phyloP scores from a whole-genome alignment of 1,140 invertebrate species.

The Probaryconus sp. region DNA sequence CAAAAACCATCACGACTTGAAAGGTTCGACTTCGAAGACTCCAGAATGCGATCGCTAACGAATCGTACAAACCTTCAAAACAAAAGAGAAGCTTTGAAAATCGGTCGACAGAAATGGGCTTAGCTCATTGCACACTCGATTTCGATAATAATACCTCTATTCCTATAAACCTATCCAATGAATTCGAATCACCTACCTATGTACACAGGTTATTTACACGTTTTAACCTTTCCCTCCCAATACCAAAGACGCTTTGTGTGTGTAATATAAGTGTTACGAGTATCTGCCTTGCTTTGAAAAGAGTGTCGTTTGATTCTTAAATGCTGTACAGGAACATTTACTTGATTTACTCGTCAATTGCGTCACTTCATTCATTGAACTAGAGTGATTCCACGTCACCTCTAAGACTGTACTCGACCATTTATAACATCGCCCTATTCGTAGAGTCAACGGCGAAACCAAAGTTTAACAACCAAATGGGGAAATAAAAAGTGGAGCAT shows the following conservation, averaged over 20 bases:
- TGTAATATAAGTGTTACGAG: conserved; percentile 53
- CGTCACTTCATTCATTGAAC: conserved; percentile 63
- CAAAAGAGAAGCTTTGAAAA: background rate
- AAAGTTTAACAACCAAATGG: conserved; percentile 50
- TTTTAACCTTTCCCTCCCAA: conserved; percentile 73
- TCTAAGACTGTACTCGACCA: conserved; percentile 62
- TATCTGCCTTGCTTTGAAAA: conserved; percentile 64
- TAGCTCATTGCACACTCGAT: conserved; percentile 24
- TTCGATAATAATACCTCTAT: conserved; percentile 24
- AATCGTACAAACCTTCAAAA: background rate
- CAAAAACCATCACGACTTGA: conserved; percentile 12
- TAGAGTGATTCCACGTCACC: conserved; percentile 65
- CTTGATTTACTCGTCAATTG: conserved; percentile 71
- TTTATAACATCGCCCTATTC: conserved; percentile 58
- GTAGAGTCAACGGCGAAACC: conserved; percentile 56
- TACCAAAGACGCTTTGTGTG: conserved; percentile 69
- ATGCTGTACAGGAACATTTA: conserved; percentile 80
- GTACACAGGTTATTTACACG: conserved; percentile 74
- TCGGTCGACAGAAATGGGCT: conserved; percentile 9
- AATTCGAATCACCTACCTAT: conserved; percentile 64
- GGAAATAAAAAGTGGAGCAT: conserved; percentile 63
- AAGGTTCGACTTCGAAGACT: conserved; percentile 1
- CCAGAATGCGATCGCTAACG: background rate
- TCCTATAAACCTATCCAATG: conserved; percentile 52
- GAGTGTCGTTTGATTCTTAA: conserved; percentile 78